A percentile compares a stretch with the other conserved stretches of the same genome.
These are phyloP conservation scores for Acropora yongei DNA, from an alignment of 64 coral and sea anemone species.

Conservation along the genomic window DNA sequence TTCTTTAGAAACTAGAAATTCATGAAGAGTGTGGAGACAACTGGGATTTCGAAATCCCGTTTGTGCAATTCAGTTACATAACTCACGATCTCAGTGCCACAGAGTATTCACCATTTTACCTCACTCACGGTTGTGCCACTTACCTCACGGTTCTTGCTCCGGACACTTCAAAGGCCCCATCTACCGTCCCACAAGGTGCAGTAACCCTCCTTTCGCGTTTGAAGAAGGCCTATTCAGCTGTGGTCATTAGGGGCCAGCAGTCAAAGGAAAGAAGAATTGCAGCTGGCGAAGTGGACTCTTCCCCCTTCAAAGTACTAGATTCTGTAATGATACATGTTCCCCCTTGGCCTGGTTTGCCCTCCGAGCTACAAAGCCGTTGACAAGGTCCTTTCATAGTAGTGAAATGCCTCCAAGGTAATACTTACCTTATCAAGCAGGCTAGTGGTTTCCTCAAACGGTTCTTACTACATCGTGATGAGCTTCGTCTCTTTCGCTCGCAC, in stretches of 20 bases:
- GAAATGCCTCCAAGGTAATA: neutral
- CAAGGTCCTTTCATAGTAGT: neutral
- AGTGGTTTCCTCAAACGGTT: neutral
- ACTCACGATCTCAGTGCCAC: conserved; percentile 49
- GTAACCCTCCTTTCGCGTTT: too few species aligned
- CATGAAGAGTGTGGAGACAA: neutral
- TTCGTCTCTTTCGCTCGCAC: neutral
- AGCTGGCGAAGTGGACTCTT: neutral
- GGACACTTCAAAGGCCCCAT: neutral
- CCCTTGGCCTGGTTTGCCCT: neutral
- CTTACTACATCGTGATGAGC: neutral
- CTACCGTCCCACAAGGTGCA: neutral
- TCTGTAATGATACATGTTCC: neutral
- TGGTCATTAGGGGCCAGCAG: too few species aligned
- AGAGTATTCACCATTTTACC: neutral
- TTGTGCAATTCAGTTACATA: conserved; percentile 52
- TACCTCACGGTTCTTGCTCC: neutral
- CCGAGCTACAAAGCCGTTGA: neutral
- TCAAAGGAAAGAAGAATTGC: neutral
- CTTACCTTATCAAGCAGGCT: neutral
- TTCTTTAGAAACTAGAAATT: too few species aligned
- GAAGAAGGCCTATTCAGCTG: too few species aligned
- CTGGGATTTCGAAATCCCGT: conserved; percentile 65
- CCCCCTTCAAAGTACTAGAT: neutral
- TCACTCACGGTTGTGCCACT: too few species aligned